Evolutionary conservation across 2,888 invertebrate genomes (phyloP).

Genomic region (Eristalinus sepulchralis): DNA sequence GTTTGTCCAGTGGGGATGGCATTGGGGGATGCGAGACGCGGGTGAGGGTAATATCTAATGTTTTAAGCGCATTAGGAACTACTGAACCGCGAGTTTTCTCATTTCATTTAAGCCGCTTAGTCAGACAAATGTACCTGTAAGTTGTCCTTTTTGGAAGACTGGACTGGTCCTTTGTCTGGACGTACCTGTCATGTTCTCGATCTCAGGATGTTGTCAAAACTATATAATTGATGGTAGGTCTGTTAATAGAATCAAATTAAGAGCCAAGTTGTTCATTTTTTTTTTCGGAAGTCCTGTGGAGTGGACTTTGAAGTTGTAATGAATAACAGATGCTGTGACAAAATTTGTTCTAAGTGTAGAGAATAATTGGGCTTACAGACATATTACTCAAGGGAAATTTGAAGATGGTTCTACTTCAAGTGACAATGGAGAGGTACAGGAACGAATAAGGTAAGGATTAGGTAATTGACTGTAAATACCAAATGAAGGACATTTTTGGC

Average conservation of each 20-base stretch:
- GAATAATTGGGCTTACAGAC: no score
- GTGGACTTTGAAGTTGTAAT: neutral
- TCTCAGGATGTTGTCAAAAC: neutral
- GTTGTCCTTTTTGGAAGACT: neutral
- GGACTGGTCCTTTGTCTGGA: slow-evolving; percentile 49
- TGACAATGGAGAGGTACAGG: no score
- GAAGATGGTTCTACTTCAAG: no score
- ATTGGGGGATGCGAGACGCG: slow-evolving; percentile 35
- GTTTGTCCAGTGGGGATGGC: slow-evolving; percentile 47
- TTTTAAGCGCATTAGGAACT: slow-evolving; percentile 73
- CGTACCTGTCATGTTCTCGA: neutral
- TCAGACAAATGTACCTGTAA: slow-evolving; percentile 14
- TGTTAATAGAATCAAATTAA: slow-evolving; percentile 41
- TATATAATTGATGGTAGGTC: slow-evolving; percentile 47
- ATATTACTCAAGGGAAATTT: no score
- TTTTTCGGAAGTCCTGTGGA: no score
- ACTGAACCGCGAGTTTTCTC: slow-evolving; percentile 80
- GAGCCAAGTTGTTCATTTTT: no score
- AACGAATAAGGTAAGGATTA: no score
- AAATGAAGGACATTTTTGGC: no score
- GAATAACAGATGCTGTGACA: neutral
- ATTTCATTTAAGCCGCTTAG: slow-evolving; percentile 81
- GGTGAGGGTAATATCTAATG: slow-evolving; percentile 51
- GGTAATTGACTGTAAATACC: no score
- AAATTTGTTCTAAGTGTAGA: neutral